Base-by-base conservation (phyloP, 2,888 invertebrate genomes). In the Lycophotia porphyrea region DNA sequence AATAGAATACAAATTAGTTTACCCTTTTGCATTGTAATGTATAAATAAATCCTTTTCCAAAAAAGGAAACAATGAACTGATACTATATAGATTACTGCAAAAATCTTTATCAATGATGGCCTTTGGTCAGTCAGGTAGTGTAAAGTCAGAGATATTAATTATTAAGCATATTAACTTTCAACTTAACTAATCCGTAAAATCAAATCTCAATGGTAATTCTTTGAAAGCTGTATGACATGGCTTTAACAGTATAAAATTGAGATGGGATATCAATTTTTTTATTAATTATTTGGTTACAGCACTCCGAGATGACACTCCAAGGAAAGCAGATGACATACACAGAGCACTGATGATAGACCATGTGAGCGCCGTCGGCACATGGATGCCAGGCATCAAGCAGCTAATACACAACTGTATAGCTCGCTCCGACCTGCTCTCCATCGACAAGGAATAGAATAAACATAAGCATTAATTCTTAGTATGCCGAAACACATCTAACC, bases 321-420 rank as follows among this genome's bases (percentile, higher is more conserved):
- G 91, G 24, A 93, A 92, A 90, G 97, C 97, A 42, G 97, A 97
- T 92, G 95, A 97, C 75, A 94, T 97, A 68, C 97, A 97, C 84
- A 92, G 97, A 88, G 94, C 95, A 0, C 90, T 97, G 31, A 97
- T 97, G 97, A 97, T 97, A 83, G 97, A 97, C 79, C 94, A 97
- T 93, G 96, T 97, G 0, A 94, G 96, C 78, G 89, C 94, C 15
- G 97, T 97, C 1, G 96, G 97, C 67, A 93, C 94, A 2, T 97
- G 97, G 97, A 97, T 97, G 96, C 96, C 97, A 0, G 97, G 97
- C 61, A 94, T 97, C 44, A 97, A 97, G 87, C 97, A 97, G 78
- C 92, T 97, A 1, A 97, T 97, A 77, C 95, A 96, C 82, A 94
- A 96, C 82, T 95, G 93, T 81, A 93, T 94, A 80, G 96, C 96